phyloP scores from a whole-genome alignment of 2,113 vertebrate species.

The Dromas ardeola region DNA sequence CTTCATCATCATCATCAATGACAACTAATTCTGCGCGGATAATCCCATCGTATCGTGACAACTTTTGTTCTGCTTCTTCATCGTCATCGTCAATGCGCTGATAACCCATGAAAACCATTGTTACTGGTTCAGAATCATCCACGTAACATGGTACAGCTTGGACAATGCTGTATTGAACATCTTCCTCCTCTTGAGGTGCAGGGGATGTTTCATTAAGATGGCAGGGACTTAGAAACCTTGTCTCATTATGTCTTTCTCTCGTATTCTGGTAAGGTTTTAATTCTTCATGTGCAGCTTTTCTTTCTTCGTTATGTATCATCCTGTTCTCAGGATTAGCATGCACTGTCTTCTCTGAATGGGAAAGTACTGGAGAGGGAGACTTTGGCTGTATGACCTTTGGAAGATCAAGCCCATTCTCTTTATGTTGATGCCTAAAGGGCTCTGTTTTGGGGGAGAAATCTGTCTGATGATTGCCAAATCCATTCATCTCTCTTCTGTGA shows the following conservation, averaged over 20 bases:
- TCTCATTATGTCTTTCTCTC: conserved; percentile 28
- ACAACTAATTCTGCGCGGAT: conserved; percentile 90
- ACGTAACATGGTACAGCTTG: conserved; percentile 74
- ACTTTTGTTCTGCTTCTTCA: conserved; percentile 4
- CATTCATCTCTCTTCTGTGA: conserved; percentile 46
- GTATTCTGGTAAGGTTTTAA: conserved; percentile 26
- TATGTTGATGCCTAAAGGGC: conserved; percentile 6
- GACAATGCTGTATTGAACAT: conserved; percentile 67
- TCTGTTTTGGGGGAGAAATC: conserved; percentile 18
- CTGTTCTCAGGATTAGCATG: conserved; percentile 17
- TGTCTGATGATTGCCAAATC: conserved; percentile 28
- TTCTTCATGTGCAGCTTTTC: not conserved
- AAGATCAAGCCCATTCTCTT: conserved; percentile 2
- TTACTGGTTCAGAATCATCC: conserved; percentile 80
- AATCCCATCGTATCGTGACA: conserved; percentile 80
- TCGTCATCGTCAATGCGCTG: conserved; percentile 80
- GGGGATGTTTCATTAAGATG: not conserved
- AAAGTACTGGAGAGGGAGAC: conserved; percentile 24
- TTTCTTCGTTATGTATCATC: not conserved
- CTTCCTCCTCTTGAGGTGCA: conserved; percentile 60
- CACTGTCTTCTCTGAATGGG: not conserved
- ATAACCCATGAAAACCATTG: conserved; percentile 99
- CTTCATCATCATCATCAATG: conserved; percentile 80
- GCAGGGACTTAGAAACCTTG: conserved; percentile 12
- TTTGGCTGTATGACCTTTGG: conserved; percentile 9